Evolutionary conservation across 1,140 invertebrate genomes (phyloP), one percentile per base, ranked within the genome.

Genomic region (Drosophila asahinai): DNA sequence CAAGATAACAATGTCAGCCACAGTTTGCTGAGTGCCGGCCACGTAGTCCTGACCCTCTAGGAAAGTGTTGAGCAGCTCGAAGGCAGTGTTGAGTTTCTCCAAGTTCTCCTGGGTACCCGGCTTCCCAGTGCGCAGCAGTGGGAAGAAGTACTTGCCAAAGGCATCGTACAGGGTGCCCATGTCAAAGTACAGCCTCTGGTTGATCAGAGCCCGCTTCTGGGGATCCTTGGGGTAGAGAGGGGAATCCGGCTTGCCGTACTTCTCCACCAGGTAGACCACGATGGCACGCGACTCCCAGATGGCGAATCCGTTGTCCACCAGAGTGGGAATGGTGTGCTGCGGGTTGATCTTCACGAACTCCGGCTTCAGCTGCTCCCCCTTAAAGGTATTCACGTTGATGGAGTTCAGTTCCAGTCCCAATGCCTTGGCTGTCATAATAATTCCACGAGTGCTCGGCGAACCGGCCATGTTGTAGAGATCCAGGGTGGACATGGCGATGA

Each of bases 161-260:
- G 94, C 89, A 22, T 95, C 93, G 91, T 95, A 96, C 2, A 97
- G 91, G 2, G 94, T 95, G 25, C 95, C 95, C 66, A 95, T 91
- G 80, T 97, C 96, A 81, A 97, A 97, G 81, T 95, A 95, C 2
- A 97, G 92, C 58, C 96, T 94, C 74, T 96, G 95, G 87, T 97
- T 95, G 2, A 97, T 94, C 0, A 96, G 0, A 0, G 96, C 96
- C 51, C 96, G 94, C 52, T 94, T 86, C 45, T 93, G 81, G 0
- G 93, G 79, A 87, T 95, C 94, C 71, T 94, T 94, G 4, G 95
- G 95, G 80, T 95, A 95, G 0, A 95, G 80, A 6, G 38, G 6
- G 0, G 95, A 81, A 17, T 92, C 80, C 65, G 94, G 93, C 51
- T 94, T 71, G 1, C 58, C 75, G 40, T 91, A 92, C 30, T 82